Conservation (phyloP, 2,888 invertebrate genomes). For the Sicus ferrugineus region DNA sequence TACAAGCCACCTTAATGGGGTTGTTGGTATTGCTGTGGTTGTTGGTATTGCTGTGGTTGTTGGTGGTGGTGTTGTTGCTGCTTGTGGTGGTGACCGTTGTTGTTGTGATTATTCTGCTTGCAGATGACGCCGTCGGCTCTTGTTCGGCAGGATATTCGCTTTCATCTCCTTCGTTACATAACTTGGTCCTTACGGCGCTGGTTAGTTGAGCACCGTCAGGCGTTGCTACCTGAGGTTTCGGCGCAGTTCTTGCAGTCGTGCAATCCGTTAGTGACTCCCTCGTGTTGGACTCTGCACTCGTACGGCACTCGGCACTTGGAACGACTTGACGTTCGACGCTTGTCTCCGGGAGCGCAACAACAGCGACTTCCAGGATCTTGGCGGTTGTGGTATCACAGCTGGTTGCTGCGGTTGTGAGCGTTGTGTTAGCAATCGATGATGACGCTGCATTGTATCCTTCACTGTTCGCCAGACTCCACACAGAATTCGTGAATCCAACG, state of each 20-base stretch:
- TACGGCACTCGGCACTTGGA: not conserved
- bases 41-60: not conserved
- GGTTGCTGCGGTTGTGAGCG: not conserved
- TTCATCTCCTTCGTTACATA: conserved; percentile 47
- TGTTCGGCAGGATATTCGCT: conserved; percentile 42
- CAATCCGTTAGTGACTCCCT: too few relatives aligned
- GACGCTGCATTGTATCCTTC: not conserved
- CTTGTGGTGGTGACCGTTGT: not conserved
- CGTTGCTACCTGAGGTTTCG: not conserved
- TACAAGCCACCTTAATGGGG: not conserved
- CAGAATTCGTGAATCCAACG: not conserved
- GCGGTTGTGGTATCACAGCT: not conserved
- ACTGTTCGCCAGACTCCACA: not conserved
- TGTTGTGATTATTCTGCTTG: too few relatives aligned
- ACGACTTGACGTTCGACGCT: not conserved
- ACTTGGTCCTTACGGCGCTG: too few relatives aligned
- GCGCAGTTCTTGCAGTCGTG: too few relatives aligned
- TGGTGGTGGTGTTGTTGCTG: not conserved
- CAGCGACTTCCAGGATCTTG: not conserved
- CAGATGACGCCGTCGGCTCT: conserved; percentile 35
- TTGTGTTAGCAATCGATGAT: not conserved
- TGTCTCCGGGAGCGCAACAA: not conserved
- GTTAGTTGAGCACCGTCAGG: not conserved
- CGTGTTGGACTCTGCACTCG: too few relatives aligned
- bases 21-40: conserved; percentile 1